phyloP scores from a whole-genome alignment of 2,888 invertebrate genomes.

The Galerucella calmariensis region DNA sequence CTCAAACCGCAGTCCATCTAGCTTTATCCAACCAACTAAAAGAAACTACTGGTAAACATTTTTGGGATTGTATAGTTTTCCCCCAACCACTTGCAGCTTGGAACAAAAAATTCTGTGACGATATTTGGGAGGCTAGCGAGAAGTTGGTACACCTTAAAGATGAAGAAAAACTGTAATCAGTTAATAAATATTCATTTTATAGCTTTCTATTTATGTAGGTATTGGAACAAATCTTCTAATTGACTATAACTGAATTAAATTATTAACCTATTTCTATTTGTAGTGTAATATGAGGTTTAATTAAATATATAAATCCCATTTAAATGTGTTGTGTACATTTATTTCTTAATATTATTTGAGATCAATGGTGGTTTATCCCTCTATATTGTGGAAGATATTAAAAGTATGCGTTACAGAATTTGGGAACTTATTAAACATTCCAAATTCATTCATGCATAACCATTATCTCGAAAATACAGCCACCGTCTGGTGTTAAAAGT shows the following conservation, averaged over 20 bases:
- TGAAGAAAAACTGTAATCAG: constrained; percentile 65
- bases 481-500: neutral
- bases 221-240: neutral
- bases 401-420: too few relatives aligned
- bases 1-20: constrained; percentile 82
- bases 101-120: constrained; percentile 70
- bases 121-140: constrained; percentile 86
- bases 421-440: too few relatives aligned
- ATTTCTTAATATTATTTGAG: too few relatives aligned
- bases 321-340: too few relatives aligned
- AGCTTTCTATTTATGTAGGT: neutral
- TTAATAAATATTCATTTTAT: constrained; percentile 14
- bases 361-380: too few relatives aligned
- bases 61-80: constrained; percentile 75
- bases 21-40: constrained; percentile 81
- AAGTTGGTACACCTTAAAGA: constrained; percentile 76
- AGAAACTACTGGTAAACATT: constrained; percentile 81
- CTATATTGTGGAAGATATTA: too few relatives aligned
- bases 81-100: constrained; percentile 55
- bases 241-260: neutral
- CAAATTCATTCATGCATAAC: too few relatives aligned
- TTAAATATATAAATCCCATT: too few relatives aligned
- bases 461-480: too few relatives aligned
- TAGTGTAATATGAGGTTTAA: too few relatives aligned
- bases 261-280: neutral